These are phyloP conservation scores for Hippopotamyrus pictus DNA, from an alignment of 2,797 vertebrate species.

Conservation along the genomic window DNA sequence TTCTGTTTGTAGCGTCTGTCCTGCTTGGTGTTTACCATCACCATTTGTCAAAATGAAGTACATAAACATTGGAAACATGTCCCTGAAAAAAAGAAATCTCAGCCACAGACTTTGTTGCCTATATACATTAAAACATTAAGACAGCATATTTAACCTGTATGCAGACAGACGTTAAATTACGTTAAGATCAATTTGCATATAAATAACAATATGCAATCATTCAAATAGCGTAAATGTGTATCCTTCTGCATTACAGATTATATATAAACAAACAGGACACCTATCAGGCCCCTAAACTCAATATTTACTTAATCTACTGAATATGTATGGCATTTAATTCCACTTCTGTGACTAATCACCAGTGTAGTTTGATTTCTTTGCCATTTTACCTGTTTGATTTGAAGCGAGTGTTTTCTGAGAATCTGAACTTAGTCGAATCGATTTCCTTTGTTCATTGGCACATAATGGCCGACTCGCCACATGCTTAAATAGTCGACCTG, in stretches of 20 bases:
- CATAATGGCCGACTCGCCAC: not conserved
- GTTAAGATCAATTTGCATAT: not conserved
- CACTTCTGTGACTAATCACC: not conserved
- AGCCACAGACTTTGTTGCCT: not conserved
- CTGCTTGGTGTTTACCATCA: not conserved
- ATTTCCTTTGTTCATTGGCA: not conserved
- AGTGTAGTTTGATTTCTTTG: not conserved
- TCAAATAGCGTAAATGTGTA: not conserved
- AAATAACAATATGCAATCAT: not conserved
- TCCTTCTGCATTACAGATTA: not conserved
- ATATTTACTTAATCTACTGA: not conserved
- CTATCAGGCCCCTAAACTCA: not conserved
- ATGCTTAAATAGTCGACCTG: not conserved
- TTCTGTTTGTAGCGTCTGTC: not conserved
- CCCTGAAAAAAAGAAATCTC: not conserved
- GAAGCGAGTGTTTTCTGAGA: not conserved
- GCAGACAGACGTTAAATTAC: not conserved
- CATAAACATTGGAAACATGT: not conserved
- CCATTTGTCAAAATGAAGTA: not conserved
- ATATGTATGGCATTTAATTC: not conserved
- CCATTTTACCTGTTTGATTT: not conserved
- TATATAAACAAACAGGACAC: not conserved
- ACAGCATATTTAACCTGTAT: not conserved
- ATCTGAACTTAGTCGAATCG: not conserved
- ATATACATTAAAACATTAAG: not conserved